Evolutionary conservation across 2,113 vertebrate species (phyloP).

Genomic region (Strigops habroptila): DNA sequence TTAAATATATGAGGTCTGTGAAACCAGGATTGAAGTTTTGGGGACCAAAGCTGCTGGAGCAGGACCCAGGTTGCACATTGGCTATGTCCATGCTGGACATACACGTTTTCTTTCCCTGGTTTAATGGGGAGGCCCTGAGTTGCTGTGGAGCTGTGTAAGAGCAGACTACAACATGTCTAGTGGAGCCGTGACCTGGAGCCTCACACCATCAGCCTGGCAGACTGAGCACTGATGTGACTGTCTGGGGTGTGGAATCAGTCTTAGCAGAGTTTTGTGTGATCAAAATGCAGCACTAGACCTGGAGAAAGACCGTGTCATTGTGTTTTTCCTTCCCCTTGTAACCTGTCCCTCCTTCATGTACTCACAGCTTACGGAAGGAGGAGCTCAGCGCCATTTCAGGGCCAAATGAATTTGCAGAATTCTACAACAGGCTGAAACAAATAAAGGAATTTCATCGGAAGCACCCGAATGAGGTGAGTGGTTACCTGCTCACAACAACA

Average conservation of each 20-base stretch:
- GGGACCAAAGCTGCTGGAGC: fast-evolving
- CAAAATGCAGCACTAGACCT: fast-evolving
- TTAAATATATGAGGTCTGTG: fast-evolving
- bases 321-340: background rate
- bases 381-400: conserved; percentile 95
- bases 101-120: fast-evolving
- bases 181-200: fast-evolving
- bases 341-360: background rate
- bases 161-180: fast-evolving
- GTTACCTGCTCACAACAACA: fast-evolving
- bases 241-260: background rate
- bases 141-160: too few relatives aligned
- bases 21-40: fast-evolving
- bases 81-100: fast-evolving
- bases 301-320: fast-evolving
- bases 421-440: conserved; percentile 95
- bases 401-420: conserved; percentile 96
- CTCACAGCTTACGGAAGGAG: conserved; percentile 85
- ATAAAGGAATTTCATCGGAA: conserved; percentile 98
- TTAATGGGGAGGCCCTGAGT: background rate
- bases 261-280: background rate
- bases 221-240: too few relatives aligned
- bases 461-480: conserved; percentile 91
- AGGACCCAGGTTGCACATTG: fast-evolving
- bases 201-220: background rate